Percentiles rank a stretch among this genome's conserved stretches.
phyloP scores from a whole-genome alignment of 2,888 invertebrate genomes.

The Xanthorhoe spadicearia region DNA sequence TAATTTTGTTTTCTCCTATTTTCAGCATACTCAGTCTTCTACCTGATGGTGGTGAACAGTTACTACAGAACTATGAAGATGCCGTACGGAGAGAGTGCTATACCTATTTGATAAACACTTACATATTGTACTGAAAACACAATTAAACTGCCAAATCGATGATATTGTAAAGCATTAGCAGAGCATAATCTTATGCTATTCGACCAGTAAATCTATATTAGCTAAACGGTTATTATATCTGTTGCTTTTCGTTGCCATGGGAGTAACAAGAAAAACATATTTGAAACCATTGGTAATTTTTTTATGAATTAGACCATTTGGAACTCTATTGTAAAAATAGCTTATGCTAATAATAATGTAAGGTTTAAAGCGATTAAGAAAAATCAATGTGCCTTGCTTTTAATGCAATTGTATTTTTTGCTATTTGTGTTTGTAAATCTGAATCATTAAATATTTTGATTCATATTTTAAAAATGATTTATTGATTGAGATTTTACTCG shows the following conservation, averaged over 20 bases:
- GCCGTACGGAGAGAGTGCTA: constrained; percentile 64
- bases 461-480: neutral
- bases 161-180: no score
- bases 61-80: constrained; percentile 72
- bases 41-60: constrained; percentile 71
- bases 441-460: neutral
- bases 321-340: neutral
- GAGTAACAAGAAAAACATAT: no score
- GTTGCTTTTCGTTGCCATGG: no score
- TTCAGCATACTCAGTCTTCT: constrained; percentile 73
- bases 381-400: neutral
- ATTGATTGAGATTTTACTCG: neutral
- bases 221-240: no score
- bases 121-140: no score
- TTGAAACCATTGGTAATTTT: no score
- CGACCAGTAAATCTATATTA: no score
- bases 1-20: constrained; percentile 35
- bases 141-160: no score
- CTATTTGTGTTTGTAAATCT: neutral
- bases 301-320: no score
- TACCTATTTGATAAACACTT: constrained; percentile 61
- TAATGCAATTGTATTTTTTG: neutral
- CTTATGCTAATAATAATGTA: neutral
- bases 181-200: no score
- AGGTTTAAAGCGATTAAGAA: neutral